Conservation (phyloP, 2,888 invertebrate genomes). For the Frankliniella fusca region DNA sequence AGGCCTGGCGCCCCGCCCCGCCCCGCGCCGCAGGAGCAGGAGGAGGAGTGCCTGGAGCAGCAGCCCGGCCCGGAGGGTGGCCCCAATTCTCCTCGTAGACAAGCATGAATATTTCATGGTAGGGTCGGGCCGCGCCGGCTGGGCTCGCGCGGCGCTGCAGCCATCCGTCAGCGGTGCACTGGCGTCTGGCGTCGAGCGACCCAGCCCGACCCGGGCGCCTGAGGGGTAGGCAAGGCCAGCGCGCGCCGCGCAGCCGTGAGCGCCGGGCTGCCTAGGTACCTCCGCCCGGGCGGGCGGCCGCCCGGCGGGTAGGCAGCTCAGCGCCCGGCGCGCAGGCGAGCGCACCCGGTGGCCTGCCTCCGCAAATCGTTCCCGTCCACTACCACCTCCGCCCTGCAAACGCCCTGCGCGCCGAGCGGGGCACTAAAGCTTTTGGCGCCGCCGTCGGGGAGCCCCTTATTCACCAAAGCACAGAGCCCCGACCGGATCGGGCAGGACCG, state of each 20-base stretch:
- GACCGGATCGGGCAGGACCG: not conserved
- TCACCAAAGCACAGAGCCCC: not conserved
- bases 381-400: too few relatives aligned
- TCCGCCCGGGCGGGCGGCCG: too few relatives aligned
- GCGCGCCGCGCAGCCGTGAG: not conserved
- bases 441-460: not conserved
- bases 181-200: too few relatives aligned
- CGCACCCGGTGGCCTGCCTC: too few relatives aligned
- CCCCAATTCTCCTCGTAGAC: not conserved
- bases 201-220: not conserved
- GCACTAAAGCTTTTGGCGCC: not conserved
- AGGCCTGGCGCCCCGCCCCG: not conserved
- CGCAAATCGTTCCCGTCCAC: too few relatives aligned
- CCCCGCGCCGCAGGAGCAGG: not conserved
- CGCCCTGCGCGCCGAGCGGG: not conserved
- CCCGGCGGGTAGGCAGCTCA: too few relatives aligned
- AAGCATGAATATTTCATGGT: slow-evolving; percentile 17
- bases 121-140: not conserved
- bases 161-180: not conserved
- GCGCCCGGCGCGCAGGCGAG: too few relatives aligned
- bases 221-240: not conserved
- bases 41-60: not conserved
- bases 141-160: not conserved
- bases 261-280: too few relatives aligned
- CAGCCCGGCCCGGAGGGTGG: not conserved